These are phyloP conservation scores for Sebastes alutus DNA, from an alignment of 2,797 vertebrate species.

Conservation along the genomic window DNA sequence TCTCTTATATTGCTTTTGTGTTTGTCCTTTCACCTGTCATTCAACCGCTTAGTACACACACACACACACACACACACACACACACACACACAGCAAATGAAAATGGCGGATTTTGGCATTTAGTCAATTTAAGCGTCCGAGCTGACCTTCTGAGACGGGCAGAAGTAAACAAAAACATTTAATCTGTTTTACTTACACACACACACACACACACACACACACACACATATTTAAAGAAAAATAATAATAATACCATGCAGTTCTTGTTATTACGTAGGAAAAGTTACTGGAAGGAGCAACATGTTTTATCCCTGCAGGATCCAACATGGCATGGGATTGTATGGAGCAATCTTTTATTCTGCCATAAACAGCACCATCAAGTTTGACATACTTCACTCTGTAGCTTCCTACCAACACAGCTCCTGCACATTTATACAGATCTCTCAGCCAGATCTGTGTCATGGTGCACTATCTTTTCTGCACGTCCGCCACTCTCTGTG, in stretches of 20 bases:
- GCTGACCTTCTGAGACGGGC: slow-evolving; percentile 59
- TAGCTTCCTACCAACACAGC: not conserved
- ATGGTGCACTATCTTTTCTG: slow-evolving; percentile 26
- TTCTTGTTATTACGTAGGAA: not conserved
- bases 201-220: not conserved
- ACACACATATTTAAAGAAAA: too few species aligned
- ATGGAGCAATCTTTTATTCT: not conserved
- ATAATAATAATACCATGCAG: too few species aligned
- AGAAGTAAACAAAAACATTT: not conserved
- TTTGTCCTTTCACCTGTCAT: not conserved
- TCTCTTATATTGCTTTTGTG: not conserved
- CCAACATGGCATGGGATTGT: not conserved
- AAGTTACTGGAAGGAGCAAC: not conserved
- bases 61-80: not conserved
- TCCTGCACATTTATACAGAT: not conserved
- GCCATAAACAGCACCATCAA: not conserved
- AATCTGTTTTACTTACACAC: not conserved
- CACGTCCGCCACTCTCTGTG: slow-evolving; percentile 42
- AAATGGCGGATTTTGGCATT: slow-evolving; percentile 62
- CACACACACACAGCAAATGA: not conserved
- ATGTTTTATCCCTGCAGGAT: not conserved
- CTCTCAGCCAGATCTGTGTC: slow-evolving; percentile 18
- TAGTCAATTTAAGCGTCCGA: slow-evolving; percentile 41
- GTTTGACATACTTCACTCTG: not conserved
- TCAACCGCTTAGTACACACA: not conserved